Evolutionary conservation across 2,888 invertebrate genomes (phyloP).

Genomic region (Myathropa florea): DNA sequence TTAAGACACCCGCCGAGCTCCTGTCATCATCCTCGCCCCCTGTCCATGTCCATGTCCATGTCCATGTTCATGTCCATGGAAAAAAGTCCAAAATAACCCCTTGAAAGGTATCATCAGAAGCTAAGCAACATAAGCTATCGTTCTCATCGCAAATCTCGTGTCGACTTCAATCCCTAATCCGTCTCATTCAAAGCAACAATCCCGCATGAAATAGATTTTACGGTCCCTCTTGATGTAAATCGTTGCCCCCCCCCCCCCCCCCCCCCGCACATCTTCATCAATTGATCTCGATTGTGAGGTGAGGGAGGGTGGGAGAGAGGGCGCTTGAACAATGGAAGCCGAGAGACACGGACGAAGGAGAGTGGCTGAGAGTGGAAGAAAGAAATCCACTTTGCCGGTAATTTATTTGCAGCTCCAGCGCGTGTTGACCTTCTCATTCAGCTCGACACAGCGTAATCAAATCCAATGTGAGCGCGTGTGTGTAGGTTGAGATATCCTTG

Average conservation of each 20-base stretch:
- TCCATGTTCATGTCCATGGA: too few species aligned
- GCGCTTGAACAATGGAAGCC: not conserved
- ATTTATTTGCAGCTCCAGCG: conserved; percentile 46
- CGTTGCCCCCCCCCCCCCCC: not conserved
- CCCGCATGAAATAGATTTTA: not conserved
- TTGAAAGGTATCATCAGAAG: not conserved
- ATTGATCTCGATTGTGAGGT: not conserved
- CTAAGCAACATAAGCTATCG: not conserved
- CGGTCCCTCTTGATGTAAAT: not conserved
- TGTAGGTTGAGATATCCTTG: conserved; percentile 50
- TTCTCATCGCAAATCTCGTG: not conserved
- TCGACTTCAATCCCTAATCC: not conserved
- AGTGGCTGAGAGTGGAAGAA: not conserved
- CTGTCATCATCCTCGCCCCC: too few species aligned
- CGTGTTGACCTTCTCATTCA: conserved; percentile 62
- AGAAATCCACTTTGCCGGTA: not conserved
- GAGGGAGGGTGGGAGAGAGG: too few species aligned
- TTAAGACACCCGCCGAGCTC: too few species aligned
- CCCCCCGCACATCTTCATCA: not conserved
- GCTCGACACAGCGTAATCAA: conserved; percentile 24
- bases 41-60: too few species aligned
- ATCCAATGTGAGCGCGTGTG: not conserved
- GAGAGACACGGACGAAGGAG: not conserved
- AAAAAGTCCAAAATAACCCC: too few species aligned
- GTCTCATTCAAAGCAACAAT: not conserved